phyloP scores from a whole-genome alignment of 2,797 vertebrate species.

The Clarias pachynema region DNA sequence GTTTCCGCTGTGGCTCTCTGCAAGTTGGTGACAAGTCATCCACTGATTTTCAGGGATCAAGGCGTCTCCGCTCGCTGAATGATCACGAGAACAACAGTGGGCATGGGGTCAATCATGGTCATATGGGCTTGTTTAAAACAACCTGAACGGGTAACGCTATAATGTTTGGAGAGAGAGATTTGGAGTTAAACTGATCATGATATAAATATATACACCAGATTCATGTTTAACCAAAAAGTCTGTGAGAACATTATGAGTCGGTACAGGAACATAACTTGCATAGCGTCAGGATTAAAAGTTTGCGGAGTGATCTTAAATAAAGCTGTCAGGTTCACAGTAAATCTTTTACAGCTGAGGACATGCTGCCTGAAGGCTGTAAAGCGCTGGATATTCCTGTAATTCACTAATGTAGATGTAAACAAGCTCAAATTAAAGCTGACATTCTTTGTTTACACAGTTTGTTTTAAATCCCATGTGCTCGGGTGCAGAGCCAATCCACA shows the following conservation, averaged over 20 bases:
- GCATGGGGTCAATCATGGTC: no score
- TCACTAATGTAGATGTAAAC: slow-evolving; percentile 3
- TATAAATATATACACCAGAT: background rate
- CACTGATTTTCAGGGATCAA: no score
- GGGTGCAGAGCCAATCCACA: slow-evolving; percentile 6
- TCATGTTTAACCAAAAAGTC: background rate
- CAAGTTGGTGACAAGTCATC: no score
- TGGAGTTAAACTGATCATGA: background rate
- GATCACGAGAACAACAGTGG: no score
- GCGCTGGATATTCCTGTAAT: background rate
- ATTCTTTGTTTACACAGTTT: slow-evolving; percentile 21
- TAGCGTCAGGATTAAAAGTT: no score
- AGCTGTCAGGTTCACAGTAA: slow-evolving; percentile 8
- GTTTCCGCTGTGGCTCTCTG: no score
- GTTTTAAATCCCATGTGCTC: slow-evolving; percentile 18
- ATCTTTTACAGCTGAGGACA: slow-evolving; percentile 19
- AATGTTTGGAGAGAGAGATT: background rate
- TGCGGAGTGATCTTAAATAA: background rate
- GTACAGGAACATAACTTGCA: background rate
- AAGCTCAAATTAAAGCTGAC: slow-evolving; percentile 21
- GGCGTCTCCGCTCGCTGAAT: no score
- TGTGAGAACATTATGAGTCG: background rate
- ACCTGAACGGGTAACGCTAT: background rate
- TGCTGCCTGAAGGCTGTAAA: background rate
- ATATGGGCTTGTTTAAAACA: background rate